Evolutionary conservation across 2,113 vertebrate genomes (phyloP), one percentile per base, ranked within the genome.

Genomic region (Sorex araneus): DNA sequence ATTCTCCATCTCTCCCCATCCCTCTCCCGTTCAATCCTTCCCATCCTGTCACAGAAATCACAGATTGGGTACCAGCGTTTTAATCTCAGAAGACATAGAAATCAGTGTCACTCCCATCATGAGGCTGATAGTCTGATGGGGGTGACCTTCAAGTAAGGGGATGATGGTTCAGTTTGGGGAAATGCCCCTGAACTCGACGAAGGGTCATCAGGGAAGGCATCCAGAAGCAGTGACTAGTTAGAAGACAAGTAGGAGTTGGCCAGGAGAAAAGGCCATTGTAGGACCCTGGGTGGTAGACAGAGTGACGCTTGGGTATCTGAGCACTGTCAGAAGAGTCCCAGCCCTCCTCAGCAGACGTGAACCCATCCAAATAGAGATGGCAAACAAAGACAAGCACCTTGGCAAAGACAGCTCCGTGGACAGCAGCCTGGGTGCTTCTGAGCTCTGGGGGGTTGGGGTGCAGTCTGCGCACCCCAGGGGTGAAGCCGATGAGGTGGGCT

Each of bases 1-100:
- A 45, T 66, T 8, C 4, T 64, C 70, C 66, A 32, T 50, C 40
- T 25, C 5, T 10, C 8, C 16, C 32, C 63, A 50, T 30, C 21
- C 64, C 9, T 28, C 9, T 6, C 11, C 28, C 2, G 6, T 66
- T 66, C 64, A 27, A 6, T 30, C 18, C 28, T 11, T 66, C 27
- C 64, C 25, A 12, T 34, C 83, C 73, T 69, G 75, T 64, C 77
- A 45, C 6, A 5, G 90, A 60, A 70, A 63, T 32, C 30, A 3
- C 80, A 45, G 40, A 34, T 82, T 7, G 4, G 67, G 43, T 80
- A 25, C n/a, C 66, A 60, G 79, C 30, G 80, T 83, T 78, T 69
- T 54, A 73, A 81, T 27, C 66, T 80, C 76, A n/a, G 8, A 90
- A 78, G 83, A 80, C 67, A 45, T 30, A 45, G 76, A 80, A 84